Percentiles rank a stretch among this genome's conserved stretches.
phyloP scores from a whole-genome alignment of 23 tunicate genomes.

The Ciona savignyi region DNA sequence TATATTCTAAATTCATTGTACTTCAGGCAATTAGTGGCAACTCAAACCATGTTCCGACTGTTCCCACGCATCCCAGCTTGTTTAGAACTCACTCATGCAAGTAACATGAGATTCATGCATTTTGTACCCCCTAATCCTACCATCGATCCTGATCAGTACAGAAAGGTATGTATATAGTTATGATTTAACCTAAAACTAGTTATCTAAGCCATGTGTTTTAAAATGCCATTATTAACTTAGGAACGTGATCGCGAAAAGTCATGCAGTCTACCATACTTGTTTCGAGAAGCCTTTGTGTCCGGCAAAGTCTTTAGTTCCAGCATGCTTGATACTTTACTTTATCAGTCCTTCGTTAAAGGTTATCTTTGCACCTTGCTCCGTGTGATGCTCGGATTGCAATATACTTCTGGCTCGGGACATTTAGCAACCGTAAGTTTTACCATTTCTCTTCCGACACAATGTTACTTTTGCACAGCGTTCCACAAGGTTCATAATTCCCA shows the following conservation, averaged over 20 bases:
- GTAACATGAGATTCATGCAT: constrained; percentile 94
- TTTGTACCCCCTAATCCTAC: constrained; percentile 43
- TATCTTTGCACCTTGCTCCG: constrained; percentile 78
- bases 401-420: constrained; percentile 81
- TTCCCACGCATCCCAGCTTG: constrained; percentile 74
- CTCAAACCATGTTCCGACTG: constrained; percentile 85
- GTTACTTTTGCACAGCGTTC: too few relatives aligned
- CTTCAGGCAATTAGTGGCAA: constrained; percentile 94
- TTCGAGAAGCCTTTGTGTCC: constrained; percentile 86
- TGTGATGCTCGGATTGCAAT: constrained; percentile 85
- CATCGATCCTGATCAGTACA: constrained; percentile 24
- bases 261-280: constrained; percentile 76
- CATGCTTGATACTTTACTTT: constrained; percentile 90
- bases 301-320: constrained; percentile 87
- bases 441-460: too few relatives aligned
- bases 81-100: constrained; percentile 77
- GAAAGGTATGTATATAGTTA: constrained; percentile 79
- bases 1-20: too few relatives aligned
- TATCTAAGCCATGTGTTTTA: too few relatives aligned
- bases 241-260: constrained; percentile 54
- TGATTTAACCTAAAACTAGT: too few relatives aligned
- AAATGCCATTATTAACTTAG: constrained; percentile 22
- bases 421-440: constrained; percentile 52
- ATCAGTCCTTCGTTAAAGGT: constrained; percentile 85
- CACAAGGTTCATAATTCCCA: too few relatives aligned